Base-by-base conservation (phyloP, 2,888 invertebrate species). In the Caenorhabditis afra region DNA sequence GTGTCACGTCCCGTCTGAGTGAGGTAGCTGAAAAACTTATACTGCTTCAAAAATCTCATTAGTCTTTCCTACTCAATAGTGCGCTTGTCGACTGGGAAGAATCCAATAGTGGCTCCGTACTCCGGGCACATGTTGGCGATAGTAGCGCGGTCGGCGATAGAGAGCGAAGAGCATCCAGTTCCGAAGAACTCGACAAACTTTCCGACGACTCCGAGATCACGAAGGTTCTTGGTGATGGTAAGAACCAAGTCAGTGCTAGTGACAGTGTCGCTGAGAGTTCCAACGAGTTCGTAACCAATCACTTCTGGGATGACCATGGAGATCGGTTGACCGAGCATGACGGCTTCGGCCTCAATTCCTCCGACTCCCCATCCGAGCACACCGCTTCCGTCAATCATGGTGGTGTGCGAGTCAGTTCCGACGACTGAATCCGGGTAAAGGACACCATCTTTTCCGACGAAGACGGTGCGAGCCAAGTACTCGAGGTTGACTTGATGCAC, bases 101-200 rank as follows among this genome's bases (percentile, higher is more conserved):
- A 89, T 59, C 88, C 88, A 57, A 89, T 87, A 22, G 97, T 98
- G 16, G 97, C 98, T 0, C 98, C 98, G 91, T 97, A 98, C 91
- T 96, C 96, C 0, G 98, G 98, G 90, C 96, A 97, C 98, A 99
- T 98, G 92, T 99, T 99, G 84, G 96, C 95, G 66, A 99, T 96
- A 0, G 98, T 99, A 0, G 98, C 97, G 52, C 85, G 75, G 92
- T 99, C 98, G 0, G 98, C 97, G 79, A 99, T 96, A 67, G 96
- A 96, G 4, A 99, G 92, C 68, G 94, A 94, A 0, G 93, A 91
- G 3, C 97, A 96, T 2, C 98, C 98, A 0, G 96, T 94, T 0
- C 98, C 98, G 91, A 95, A 99, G 92, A 99, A 99, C 92, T 99
- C 98, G 5, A 99, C 98, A 92, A 99, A 98, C 90, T 98, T 97